Conservation (phyloP, 2,888 invertebrate species). For the Catocala nupta region DNA sequence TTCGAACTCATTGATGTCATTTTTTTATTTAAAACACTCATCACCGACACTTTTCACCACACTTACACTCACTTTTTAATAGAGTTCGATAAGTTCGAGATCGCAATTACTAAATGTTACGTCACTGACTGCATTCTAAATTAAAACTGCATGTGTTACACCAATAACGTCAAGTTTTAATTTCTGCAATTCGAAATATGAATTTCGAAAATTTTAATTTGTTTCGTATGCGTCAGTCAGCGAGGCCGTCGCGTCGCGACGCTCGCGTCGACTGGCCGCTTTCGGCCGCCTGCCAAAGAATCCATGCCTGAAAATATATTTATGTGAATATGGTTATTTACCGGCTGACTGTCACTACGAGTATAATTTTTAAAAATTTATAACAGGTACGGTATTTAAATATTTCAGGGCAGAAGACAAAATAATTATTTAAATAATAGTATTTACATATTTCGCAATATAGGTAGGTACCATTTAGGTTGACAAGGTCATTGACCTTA, state of each 20-base stretch:
- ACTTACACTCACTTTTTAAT: slow-evolving; percentile 56
- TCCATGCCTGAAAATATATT: slow-evolving; percentile 82
- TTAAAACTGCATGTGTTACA: slow-evolving; percentile 28
- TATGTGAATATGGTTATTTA: slow-evolving; percentile 79
- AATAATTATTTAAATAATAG: too few species aligned
- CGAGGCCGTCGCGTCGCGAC: slow-evolving; percentile 74
- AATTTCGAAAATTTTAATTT: slow-evolving; percentile 59
- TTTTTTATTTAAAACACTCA: slow-evolving; percentile 26
- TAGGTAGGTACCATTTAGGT: too few species aligned
- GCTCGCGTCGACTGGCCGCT: slow-evolving; percentile 78
- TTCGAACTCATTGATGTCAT: slow-evolving; percentile 9
- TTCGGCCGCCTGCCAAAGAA: slow-evolving; percentile 83
- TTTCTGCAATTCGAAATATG: slow-evolving; percentile 46
- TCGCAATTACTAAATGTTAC: slow-evolving; percentile 38
- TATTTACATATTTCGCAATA: slow-evolving; percentile 6
- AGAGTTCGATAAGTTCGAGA: slow-evolving; percentile 38
- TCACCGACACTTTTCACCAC: slow-evolving; percentile 34
- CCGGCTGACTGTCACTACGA: slow-evolving; percentile 49
- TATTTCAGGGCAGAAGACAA: too few species aligned
- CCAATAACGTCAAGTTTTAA: slow-evolving; percentile 37
- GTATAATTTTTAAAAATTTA: slow-evolving; percentile 42
- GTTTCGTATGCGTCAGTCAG: slow-evolving; percentile 63
- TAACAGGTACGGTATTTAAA: not conserved
- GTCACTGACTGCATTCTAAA: slow-evolving; percentile 31
- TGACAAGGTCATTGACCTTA: slow-evolving; percentile 21